phyloP scores from a whole-genome alignment of 1,140 invertebrate species.

The Hylaeus anthracinus region DNA sequence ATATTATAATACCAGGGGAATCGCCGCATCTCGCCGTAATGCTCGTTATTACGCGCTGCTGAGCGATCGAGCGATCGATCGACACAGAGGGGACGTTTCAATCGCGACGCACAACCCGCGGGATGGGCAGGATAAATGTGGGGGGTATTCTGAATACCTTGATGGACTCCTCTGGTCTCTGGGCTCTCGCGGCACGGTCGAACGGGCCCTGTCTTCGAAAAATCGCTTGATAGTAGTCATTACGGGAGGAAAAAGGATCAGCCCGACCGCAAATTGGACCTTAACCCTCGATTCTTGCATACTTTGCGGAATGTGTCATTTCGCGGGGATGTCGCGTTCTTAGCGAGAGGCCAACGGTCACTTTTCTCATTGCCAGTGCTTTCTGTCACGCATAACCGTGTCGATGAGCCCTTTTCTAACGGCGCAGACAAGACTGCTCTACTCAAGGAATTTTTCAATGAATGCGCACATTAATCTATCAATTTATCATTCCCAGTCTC shows the following conservation, averaged over 20 bases:
- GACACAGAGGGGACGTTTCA: constrained; percentile 67
- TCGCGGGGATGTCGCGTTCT: no score
- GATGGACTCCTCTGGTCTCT: constrained; percentile 8
- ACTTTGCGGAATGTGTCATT: background rate
- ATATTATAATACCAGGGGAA: constrained; percentile 67
- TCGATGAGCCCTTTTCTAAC: background rate
- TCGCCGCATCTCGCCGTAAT: constrained; percentile 65
- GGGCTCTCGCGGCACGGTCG: constrained; percentile 6
- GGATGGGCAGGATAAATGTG: constrained; percentile 41
- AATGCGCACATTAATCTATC: no score
- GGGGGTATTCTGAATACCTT: constrained; percentile 14
- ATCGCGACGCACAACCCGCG: constrained; percentile 49
- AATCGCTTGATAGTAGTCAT: constrained; percentile 11
- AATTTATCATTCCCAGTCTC: no score
- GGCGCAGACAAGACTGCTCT: background rate
- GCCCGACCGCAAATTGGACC: background rate
- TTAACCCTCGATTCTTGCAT: background rate
- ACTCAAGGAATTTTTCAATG: no score
- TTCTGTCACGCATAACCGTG: no score
- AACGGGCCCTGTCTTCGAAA: constrained; percentile 18
- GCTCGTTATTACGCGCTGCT: constrained; percentile 67
- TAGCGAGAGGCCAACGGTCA: no score
- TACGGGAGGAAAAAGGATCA: constrained; percentile 17
- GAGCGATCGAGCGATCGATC: constrained; percentile 59
- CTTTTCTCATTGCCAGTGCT: no score